Evolutionary conservation across 2,113 vertebrate genomes (phyloP).

Genomic region (Chaenogobius annularis): DNA sequence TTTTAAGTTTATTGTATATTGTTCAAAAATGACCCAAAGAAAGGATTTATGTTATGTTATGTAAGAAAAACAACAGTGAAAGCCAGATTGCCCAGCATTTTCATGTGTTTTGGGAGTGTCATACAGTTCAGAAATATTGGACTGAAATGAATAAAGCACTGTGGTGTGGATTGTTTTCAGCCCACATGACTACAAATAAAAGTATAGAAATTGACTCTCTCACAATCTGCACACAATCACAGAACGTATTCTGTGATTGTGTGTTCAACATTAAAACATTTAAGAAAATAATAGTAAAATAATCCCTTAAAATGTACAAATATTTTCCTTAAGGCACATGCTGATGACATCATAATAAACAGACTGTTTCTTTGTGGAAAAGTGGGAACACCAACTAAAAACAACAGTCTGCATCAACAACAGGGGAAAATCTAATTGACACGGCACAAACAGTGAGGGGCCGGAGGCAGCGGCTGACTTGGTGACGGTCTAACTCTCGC

Average conservation of each 20-base stretch:
- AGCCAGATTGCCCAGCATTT: too few species aligned
- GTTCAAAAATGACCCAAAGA: neutral
- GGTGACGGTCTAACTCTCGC: conserved; percentile 25
- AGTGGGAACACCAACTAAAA: neutral
- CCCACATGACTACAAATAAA: too few species aligned
- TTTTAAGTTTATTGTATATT: neutral
- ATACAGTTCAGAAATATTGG: too few species aligned
- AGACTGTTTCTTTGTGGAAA: neutral
- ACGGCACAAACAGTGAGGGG: conserved; percentile 24
- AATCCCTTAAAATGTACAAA: neutral
- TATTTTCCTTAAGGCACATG: neutral
- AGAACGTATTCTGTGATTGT: too few species aligned
- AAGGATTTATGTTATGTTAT: neutral
- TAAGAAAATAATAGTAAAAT: neutral
- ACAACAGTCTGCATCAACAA: conserved; percentile 8
- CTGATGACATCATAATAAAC: neutral
- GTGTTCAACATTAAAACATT: neutral
- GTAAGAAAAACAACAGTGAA: too few species aligned
- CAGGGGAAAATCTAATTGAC: neutral
- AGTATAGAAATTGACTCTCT: too few species aligned
- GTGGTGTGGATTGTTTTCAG: too few species aligned
- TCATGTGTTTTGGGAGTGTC: too few species aligned
- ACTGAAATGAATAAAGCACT: too few species aligned
- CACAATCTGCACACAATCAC: too few species aligned
- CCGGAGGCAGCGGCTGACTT: conserved; percentile 13